phyloP scores from a whole-genome alignment of 1,140 invertebrate genomes.

The Drosophila ogumai region DNA sequence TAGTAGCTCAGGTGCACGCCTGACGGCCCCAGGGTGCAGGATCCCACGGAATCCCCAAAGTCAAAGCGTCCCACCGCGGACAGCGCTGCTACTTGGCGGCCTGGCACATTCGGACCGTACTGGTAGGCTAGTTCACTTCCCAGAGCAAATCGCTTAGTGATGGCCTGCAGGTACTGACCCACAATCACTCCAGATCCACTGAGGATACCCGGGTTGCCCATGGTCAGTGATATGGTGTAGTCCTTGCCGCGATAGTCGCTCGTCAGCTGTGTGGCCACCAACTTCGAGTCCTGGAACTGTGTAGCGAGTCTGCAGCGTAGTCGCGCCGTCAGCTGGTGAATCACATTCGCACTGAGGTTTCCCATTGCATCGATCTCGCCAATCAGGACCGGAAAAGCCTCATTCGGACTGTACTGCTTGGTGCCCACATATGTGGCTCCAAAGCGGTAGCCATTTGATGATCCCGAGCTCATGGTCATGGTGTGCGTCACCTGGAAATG shows the following conservation, averaged over 20 bases:
- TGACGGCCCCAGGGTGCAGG: slow-evolving; percentile 91
- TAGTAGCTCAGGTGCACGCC: slow-evolving; percentile 96
- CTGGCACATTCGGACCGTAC: slow-evolving; percentile 92
- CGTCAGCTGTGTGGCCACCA: slow-evolving; percentile 93
- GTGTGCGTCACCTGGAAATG: slow-evolving; percentile 99
- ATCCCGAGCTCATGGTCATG: slow-evolving; percentile 92
- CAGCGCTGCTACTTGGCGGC: slow-evolving; percentile 93
- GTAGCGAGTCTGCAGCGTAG: slow-evolving; percentile 94
- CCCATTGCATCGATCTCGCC: slow-evolving; percentile 98
- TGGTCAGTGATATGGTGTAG: slow-evolving; percentile 94
- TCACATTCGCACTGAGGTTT: slow-evolving; percentile 98
- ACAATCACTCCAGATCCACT: slow-evolving; percentile 94
- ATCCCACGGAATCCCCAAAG: slow-evolving; percentile 86
- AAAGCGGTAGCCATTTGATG: slow-evolving; percentile 97
- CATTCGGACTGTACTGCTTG: slow-evolving; percentile 91
- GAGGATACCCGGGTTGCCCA: slow-evolving; percentile 95
- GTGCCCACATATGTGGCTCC: slow-evolving; percentile 98
- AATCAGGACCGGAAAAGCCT: slow-evolving; percentile 97
- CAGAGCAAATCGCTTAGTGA: slow-evolving; percentile 90
- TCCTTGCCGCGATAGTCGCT: slow-evolving; percentile 94
- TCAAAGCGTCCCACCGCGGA: slow-evolving; percentile 92
- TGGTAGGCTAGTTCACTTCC: slow-evolving; percentile 98
- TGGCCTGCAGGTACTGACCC: slow-evolving; percentile 95
- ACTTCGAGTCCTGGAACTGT: slow-evolving; percentile 96
- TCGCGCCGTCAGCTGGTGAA: slow-evolving; percentile 94